Conservation (phyloP, 2,888 invertebrate species). For the Margaritifera margaritifera region DNA sequence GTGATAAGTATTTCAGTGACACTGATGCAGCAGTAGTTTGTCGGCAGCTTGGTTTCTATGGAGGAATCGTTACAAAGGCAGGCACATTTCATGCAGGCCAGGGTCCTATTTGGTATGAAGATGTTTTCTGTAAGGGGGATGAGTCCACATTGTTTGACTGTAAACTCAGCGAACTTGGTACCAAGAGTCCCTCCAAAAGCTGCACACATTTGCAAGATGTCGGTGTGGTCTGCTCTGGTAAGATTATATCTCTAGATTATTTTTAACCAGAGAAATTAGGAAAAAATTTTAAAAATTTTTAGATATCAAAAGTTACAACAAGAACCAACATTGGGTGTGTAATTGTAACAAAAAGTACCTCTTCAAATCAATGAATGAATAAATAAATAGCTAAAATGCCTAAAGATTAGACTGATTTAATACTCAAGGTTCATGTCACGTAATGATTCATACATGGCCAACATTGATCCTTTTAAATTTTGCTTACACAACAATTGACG, state of each 20-base stretch:
- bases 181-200: slow-evolving; percentile 34
- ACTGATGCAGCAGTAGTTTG: slow-evolving; percentile 51
- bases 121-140: slow-evolving; percentile 51
- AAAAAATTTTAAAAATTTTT: too few species aligned
- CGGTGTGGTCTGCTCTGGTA: slow-evolving; percentile 52
- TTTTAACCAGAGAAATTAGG: not conserved
- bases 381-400: too few species aligned
- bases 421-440: too few species aligned
- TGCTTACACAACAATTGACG: too few species aligned
- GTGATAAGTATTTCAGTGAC: slow-evolving; percentile 57
- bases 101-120: slow-evolving; percentile 63
- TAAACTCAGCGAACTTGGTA: slow-evolving; percentile 46
- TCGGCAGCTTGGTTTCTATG: slow-evolving; percentile 45
- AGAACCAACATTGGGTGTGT: too few species aligned
- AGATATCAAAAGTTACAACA: too few species aligned
- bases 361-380: too few species aligned
- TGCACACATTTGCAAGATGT: slow-evolving; percentile 59
- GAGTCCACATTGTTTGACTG: slow-evolving; percentile 49
- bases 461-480: too few species aligned
- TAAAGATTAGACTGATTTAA: too few species aligned
- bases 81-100: too few species aligned
- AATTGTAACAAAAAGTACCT: too few species aligned
- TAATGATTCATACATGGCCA: too few species aligned
- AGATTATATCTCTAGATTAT: slow-evolving; percentile 3
- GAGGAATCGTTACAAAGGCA: slow-evolving; percentile 22